A percentile compares a stretch with the other conserved stretches of the same genome.
phyloP scores from a whole-genome alignment of 2,888 invertebrate genomes.

The Parochlus steinenii region DNA sequence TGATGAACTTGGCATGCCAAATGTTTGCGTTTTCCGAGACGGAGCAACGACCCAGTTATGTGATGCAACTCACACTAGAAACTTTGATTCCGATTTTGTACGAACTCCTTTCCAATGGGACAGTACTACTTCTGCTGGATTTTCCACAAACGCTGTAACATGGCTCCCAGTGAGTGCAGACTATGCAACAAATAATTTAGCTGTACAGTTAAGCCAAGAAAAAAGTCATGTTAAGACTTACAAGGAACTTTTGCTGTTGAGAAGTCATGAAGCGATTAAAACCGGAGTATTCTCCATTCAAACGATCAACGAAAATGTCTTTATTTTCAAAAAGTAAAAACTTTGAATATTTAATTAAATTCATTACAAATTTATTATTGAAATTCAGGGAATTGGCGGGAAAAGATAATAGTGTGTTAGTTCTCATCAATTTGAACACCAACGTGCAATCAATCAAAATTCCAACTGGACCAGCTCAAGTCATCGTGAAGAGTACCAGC shows the following conservation, averaged over 20 bases:
- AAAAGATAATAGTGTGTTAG: not conserved
- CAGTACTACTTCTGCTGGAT: not conserved
- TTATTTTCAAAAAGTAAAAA: constrained; percentile 4
- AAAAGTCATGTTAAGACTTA: constrained; percentile 50
- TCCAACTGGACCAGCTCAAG: too few species aligned
- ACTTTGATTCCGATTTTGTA: constrained; percentile 20
- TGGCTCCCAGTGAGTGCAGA: constrained; percentile 21
- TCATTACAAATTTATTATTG: too few species aligned
- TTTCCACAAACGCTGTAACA: not conserved
- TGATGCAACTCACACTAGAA: constrained; percentile 31
- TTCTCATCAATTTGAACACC: constrained; percentile 3
- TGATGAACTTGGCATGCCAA: constrained; percentile 67
- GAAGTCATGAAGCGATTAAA: constrained; percentile 28
- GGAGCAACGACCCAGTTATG: constrained; percentile 45
- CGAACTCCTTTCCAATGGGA: constrained; percentile 11
- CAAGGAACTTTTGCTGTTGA: constrained; percentile 35
- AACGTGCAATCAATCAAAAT: too few species aligned
- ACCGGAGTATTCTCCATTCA: not conserved
- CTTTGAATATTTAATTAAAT: too few species aligned
- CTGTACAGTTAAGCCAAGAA: constrained; percentile 30
- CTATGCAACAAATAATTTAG: constrained; percentile 41
- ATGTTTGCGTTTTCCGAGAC: constrained; percentile 41
- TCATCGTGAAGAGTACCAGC: too few species aligned
- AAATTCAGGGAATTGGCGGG: not conserved
- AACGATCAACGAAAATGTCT: not conserved